These are phyloP conservation scores for Merops nubicus DNA, from an alignment of 2,113 vertebrate species.

Conservation along the genomic window DNA sequence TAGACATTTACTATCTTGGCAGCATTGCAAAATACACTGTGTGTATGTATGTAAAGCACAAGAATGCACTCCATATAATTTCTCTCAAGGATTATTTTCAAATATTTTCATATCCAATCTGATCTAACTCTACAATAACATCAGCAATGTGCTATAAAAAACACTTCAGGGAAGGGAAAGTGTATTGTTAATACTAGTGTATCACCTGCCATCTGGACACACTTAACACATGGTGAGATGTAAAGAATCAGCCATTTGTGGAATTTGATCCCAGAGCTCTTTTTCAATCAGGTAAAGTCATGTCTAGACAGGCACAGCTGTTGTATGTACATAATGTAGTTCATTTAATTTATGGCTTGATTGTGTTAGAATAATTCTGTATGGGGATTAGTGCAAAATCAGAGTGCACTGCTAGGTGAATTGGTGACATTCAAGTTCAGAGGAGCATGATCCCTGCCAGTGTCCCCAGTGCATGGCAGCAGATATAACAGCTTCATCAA, in stretches of 20 bases:
- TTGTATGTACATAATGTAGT: conserved; percentile 32
- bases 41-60: not conserved
- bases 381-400: not conserved
- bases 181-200: conserved; percentile 18
- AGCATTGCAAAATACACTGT: not conserved
- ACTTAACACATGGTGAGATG: conserved; percentile 52
- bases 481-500: not conserved
- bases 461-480: not conserved
- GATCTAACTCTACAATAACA: not conserved
- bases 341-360: conserved; percentile 27
- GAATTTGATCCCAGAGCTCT: conserved; percentile 48
- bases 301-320: conserved; percentile 59
- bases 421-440: conserved; percentile 8
- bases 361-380: not conserved
- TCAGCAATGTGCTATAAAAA: conserved; percentile 13
- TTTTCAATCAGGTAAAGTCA: conserved; percentile 54
- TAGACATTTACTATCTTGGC: not conserved
- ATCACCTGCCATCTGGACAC: conserved; percentile 60
- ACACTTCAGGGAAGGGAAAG: conserved; percentile 29
- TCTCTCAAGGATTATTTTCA: conserved; percentile 5
- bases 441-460: not conserved
- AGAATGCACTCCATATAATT: not conserved
- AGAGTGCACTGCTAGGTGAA: conserved; percentile 2
- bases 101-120: conserved; percentile 35
- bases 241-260: conserved; percentile 50